Evolutionary conservation across 2,888 invertebrate species (phyloP), one percentile per base, ranked within the genome.

Genomic region (Silvanus unidentatus): DNA sequence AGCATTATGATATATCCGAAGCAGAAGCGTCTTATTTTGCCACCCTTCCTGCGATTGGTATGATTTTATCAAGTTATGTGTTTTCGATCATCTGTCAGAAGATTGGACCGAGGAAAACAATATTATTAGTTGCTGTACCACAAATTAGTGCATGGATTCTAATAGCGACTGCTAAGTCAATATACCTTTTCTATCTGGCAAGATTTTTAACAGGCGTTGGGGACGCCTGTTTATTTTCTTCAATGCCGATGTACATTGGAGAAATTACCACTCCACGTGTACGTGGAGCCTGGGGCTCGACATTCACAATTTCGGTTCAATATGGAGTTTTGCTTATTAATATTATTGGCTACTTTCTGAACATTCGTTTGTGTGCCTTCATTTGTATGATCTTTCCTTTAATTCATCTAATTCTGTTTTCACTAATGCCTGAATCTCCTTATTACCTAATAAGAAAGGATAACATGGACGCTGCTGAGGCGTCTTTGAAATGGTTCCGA

Each of bases 341-440:
- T 68, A 72, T 77, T 62, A 73, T 79, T 53, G 80, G 80, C 2
- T 77, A 77, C 3, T 77, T 73, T 63, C 75, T 76, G 15, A 66
- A 73, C 48, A 75, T 80, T 67, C 62, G 64, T 52, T 67, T 65
- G 14, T 70, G 79, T 49, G 79, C 78, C 43, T 71, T 71, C 43
- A 74, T 80, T 63, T 80, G 79, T 62, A 69, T 79, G 53, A 64
- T 76, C 50, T 70, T 81, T 43, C 79, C 82, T 9, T 65, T 80
- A 28, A 54, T 77, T 30, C 78, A 80, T 58, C 66, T 81, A 16
- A 43, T 78, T 11, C 68, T 75, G 12, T 78, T 82, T 64, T 16
- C 66, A 34, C 78, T 77, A 60, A 71, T 84, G 61, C 84, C 84
- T 11, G 85, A 86, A 71, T 56, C 60, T 8, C 66, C 66, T 45